Conservation (phyloP, 2,113 vertebrate genomes). For the Dromas ardeola region DNA sequence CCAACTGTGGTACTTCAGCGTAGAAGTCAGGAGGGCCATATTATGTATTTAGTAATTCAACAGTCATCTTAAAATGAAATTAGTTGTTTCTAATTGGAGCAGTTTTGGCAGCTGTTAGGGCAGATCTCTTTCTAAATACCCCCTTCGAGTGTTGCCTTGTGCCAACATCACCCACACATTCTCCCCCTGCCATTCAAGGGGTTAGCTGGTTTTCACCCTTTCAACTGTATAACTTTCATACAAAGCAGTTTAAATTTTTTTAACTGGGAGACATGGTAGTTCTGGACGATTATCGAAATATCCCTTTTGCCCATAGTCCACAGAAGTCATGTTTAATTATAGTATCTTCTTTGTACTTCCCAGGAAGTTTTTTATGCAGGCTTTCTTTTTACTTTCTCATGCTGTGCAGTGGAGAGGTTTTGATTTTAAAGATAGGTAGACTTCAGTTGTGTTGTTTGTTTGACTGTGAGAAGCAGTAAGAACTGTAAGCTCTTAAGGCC, state of each 20-base stretch:
- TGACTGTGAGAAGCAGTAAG: background rate
- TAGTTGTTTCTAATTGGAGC: background rate
- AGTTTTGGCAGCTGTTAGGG: background rate
- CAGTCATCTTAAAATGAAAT: background rate
- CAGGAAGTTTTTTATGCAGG: background rate
- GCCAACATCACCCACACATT: background rate
- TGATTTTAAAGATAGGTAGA: background rate
- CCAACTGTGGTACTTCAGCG: background rate
- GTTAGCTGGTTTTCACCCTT: background rate
- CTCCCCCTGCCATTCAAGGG: background rate
- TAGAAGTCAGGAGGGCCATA: accelerated
- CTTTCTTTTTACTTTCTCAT: background rate
- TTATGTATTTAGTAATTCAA: background rate
- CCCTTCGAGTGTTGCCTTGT: background rate
- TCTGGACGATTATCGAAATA: background rate
- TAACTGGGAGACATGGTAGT: background rate
- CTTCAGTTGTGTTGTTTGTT: background rate
- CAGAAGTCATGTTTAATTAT: background rate
- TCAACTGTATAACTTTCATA: background rate
- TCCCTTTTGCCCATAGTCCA: background rate
- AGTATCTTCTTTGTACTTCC: background rate
- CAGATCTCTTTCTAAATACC: background rate
- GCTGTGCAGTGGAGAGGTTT: background rate
- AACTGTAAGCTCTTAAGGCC: background rate
- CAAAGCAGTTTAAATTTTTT: background rate